These are phyloP conservation scores for Phataginus tetradactyla DNA, from an alignment of 2,797 vertebrate species.

Conservation along the genomic window DNA sequence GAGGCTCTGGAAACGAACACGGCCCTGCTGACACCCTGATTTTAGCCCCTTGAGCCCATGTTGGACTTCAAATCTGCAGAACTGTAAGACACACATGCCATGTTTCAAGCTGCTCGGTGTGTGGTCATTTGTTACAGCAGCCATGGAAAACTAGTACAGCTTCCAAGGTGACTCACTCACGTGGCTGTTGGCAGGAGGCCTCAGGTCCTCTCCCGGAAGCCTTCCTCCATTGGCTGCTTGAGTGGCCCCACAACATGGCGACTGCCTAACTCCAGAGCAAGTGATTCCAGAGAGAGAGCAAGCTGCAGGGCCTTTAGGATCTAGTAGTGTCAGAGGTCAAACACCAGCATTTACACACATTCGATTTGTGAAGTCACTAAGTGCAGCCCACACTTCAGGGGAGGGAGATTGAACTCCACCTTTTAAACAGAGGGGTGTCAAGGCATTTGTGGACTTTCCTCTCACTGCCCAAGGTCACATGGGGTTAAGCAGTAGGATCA, in stretches of 20 bases:
- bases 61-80: neutral
- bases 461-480: neutral
- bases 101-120: neutral
- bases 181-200: neutral
- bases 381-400: no score
- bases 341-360: no score
- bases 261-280: neutral
- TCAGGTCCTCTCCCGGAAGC: fast-evolving
- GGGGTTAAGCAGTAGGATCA: neutral
- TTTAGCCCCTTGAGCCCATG: neutral
- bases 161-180: fast-evolving
- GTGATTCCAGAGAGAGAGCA: neutral
- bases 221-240: fast-evolving
- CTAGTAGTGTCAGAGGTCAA: fast-evolving
- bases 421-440: neutral
- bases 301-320: fast-evolving
- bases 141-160: neutral
- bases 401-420: neutral
- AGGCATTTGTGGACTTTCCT: neutral
- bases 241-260: fast-evolving
- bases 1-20: neutral
- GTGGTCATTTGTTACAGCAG: neutral
- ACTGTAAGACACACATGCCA: neutral
- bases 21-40: no score
- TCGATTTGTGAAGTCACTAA: neutral